Base-by-base conservation (phyloP, 1,140 invertebrate species). In the Cotesia typhae region DNA sequence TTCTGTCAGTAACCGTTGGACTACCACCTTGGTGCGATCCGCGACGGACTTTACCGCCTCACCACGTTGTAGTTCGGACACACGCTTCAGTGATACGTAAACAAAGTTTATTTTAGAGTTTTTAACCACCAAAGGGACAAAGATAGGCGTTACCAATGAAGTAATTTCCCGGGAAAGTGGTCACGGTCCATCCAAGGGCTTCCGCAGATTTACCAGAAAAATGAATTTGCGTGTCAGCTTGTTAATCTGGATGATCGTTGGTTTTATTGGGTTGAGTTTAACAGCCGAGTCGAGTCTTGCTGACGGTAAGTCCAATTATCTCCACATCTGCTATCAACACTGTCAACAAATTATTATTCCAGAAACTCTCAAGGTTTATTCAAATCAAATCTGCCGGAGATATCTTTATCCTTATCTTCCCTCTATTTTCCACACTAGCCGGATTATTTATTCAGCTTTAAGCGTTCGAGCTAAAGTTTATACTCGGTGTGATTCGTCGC, bases 1-100 rank as follows among this genome's bases (percentile, higher is more conserved):
- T 67, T 55, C 35, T 64, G 51, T 67, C 70, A 72, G 70, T 72
- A 47, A 64, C 63, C 70, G 70, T 66, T 52, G 52, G 63, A 72
- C 70, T 67, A 53, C 64, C 55, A 72, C 70, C 17, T 66, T 57
- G 64, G 64, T 72, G 64, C 70, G 53, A 72, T 53, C 61, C 20
- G 36, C 10, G 20, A 36, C 12, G 7, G 52, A 5, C 3, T 17
- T 60, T 4, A 60, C 7, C 57, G 14, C 28, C 6, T 38, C n/a
- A 12, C 9, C 51, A 41, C 35, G 14, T 38, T 59, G 47, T 69
- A 47, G 5, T 47, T 9, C 41, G 41, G 41, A 47, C 41, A 47
- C 41, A 10, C 6, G 41, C 1, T 41, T 47, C 41, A 3, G 10
- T 47, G 10, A 47, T 47, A 47, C 6, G 41, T 47, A 47, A 47